Percentiles rank a stretch among this genome's conserved stretches.
These are phyloP conservation scores for Neomonachus schauinslandi DNA, from an alignment of 2,113 vertebrate species.

Conservation along the genomic window DNA sequence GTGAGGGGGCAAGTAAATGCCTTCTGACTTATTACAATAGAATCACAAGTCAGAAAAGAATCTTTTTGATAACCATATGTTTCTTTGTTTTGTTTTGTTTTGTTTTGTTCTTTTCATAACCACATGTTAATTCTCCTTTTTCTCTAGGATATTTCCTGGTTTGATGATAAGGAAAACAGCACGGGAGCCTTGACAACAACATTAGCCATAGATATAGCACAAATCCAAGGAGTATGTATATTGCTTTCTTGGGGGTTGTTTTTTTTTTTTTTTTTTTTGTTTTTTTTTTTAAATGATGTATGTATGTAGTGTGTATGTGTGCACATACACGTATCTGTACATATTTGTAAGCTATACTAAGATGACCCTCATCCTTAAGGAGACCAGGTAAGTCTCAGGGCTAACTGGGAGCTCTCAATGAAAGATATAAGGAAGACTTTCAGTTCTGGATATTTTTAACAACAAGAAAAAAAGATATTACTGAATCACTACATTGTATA, in stretches of 20 bases:
- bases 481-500: background rate
- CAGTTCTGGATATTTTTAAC: background rate
- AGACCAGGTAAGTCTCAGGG: background rate
- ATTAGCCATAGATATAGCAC: slow-evolving; percentile 73
- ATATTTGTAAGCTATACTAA: background rate
- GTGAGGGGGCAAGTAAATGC: background rate
- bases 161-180: slow-evolving; percentile 77
- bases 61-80: background rate
- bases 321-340: background rate
- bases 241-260: background rate
- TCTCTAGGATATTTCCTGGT: slow-evolving; percentile 70
- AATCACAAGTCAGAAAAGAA: background rate
- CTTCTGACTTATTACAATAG: background rate
- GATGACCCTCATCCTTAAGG: background rate
- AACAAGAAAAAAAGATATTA: background rate
- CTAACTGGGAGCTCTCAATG: background rate
- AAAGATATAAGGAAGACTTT: slow-evolving; percentile 39
- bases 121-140: background rate
- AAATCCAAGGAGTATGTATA: slow-evolving; percentile 73
- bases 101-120: background rate
- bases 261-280: background rate
- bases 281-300: slow-evolving; percentile 16
- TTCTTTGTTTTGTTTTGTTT: background rate
- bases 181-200: slow-evolving; percentile 70
- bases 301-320: background rate